Base-by-base conservation (phyloP, 2,888 invertebrate genomes). In the Pycnomerus fuliginosus region DNA sequence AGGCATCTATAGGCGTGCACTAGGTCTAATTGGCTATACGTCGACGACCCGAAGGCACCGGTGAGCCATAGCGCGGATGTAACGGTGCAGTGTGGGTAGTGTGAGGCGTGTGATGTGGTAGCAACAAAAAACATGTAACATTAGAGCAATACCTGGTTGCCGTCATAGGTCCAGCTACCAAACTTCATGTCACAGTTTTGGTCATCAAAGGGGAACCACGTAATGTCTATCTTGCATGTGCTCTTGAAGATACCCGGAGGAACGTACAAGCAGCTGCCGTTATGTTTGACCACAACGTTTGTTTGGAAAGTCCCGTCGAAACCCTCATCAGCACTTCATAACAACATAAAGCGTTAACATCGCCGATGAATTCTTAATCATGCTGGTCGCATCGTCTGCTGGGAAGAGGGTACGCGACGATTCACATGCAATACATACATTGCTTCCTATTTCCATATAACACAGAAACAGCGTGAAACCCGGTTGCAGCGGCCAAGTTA, bases 151-250 rank as follows among this genome's bases (percentile, higher is more conserved):
- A 91, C 91, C 89, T 91, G 90, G 80, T 87, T 87, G 80, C 95
- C 95, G 77, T 93, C 92, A 82, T 98, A 96, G 72, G 98, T 97
- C 99, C 99, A 99, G 80, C 97, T 96, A 80, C 98, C 98, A 78
- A 98, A 98, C 86, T 98, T 95, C 91, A 98, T 93, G 79, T 92
- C 89, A 83, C 99, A 99, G 79, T 90, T 88, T 85, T 99, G 99
- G 80, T 98, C 97, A 83, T 99, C 99, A 83, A 98, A 99, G 77
- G 98, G 98, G 84, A 99, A 99, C 97, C 97, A 98, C 77, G 96
- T 96, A 86, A 99, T 98, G 85, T 98, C 95, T 81, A 99, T 98
- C 84, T 93, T 93, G 87, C 99, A 99, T 80, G 97, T 98, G 85
- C 96, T 95, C 86, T 96, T 97, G 86, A 99, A 96, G 82, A 99